Base-by-base conservation (phyloP, 2,797 vertebrate genomes). In the Halcyon leucocephala region DNA sequence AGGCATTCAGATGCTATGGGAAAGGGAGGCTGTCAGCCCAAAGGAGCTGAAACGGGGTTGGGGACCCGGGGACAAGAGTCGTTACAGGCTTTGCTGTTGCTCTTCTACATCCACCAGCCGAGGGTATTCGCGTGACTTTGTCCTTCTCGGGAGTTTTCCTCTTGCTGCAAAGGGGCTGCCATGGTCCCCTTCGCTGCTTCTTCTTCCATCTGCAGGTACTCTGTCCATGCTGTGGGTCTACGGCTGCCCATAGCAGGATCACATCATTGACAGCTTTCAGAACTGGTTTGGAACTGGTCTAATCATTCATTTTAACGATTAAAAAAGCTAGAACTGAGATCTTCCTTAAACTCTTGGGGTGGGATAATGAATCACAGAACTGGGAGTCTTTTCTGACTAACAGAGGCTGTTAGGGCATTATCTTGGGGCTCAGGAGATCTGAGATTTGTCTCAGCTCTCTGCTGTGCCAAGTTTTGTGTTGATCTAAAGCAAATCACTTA, bases 401-500 rank as follows among this genome's bases (percentile, higher is more conserved):
- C 28, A n/a, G 79, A 91, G 79, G 69, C 86, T 94, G 84, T 87
- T 85, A 60, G 48, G 66, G 71, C 33, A 3, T 89, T 94, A 85
- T 85, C 89, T 89, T 88, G 61, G 41, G 49, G 82, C 69, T 86
- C 78, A 21, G 86, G 81, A 95, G 91, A 94, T 93, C 67, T 57
- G 88, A 94, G 90, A 84, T 94, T 84, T 82, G 86, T 60, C 84
- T 94, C 81, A 57, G 1, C 48, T 82, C 83, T 89, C 66, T 72
- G 17, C 52, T 42, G 29, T 91, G 94, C 69, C 82, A 87, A 87
- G 67, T 85, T 95, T 92, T 90, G 65, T 78, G 78, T 91, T 89
- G 89, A 93, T 91, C 84, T 94, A 48, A 85, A 95, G 73, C 84
- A 89, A 94, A 77, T 93, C 44, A 37, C 93, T 89, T 88, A 31